Percentiles rank a stretch among this genome's conserved stretches.
Conservation (phyloP, 2,888 invertebrate genomes). For the Perizoma affinitatum region DNA sequence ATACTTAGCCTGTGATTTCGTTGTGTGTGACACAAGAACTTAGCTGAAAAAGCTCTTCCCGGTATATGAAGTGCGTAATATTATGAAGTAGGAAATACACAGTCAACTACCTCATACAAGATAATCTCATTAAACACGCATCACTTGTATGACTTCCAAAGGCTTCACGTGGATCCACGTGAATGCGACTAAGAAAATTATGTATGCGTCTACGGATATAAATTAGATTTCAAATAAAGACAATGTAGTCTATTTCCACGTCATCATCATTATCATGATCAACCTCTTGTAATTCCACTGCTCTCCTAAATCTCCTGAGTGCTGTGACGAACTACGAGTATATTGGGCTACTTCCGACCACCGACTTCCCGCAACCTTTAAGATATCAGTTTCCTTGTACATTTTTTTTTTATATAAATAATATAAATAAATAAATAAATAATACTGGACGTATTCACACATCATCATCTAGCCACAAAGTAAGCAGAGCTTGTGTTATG, state of each 20-base stretch:
- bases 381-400: too few relatives aligned
- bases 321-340: too few relatives aligned
- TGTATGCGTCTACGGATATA: conserved; percentile 24
- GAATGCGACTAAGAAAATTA: conserved; percentile 18
- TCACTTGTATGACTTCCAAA: conserved; percentile 50
- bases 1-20: too few relatives aligned
- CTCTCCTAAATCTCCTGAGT: too few relatives aligned
- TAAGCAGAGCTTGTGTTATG: too few relatives aligned
- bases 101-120: conserved; percentile 42
- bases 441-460: too few relatives aligned
- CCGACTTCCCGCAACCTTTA: too few relatives aligned
- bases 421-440: too few relatives aligned
- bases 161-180: conserved; percentile 43
- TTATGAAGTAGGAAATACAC: conserved; percentile 26
- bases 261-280: background rate
- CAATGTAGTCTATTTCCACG: background rate
- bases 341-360: too few relatives aligned
- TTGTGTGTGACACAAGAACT: background rate
- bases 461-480: too few relatives aligned
- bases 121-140: conserved; percentile 50
- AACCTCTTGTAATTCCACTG: too few relatives aligned
- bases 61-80: background rate
- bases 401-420: too few relatives aligned
- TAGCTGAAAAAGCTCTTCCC: background rate
- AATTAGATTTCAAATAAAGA: conserved; percentile 37